These are phyloP conservation scores for Poeciliopsis retropinna DNA, from an alignment of 2,113 vertebrate genomes.

Conservation along the genomic window DNA sequence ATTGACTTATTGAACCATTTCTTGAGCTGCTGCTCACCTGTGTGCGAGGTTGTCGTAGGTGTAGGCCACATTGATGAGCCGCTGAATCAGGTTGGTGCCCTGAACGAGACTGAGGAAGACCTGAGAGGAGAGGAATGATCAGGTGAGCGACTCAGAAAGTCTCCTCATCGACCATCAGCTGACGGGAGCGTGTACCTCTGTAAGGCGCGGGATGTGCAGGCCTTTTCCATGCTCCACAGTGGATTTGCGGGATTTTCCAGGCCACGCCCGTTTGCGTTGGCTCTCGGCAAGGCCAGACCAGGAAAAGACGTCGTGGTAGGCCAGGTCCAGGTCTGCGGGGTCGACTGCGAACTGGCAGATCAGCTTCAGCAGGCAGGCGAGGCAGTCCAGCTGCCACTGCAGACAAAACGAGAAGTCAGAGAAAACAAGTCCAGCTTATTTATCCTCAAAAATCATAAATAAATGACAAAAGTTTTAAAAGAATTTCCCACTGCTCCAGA, in stretches of 20 bases:
- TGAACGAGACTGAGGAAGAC: conserved; percentile 97
- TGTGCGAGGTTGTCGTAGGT: conserved; percentile 98
- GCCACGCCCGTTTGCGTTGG: conserved; percentile 94
- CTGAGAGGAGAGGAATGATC: conserved; percentile 72
- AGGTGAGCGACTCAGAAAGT: too few relatives aligned
- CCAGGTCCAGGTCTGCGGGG: conserved; percentile 94
- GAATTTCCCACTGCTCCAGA: background rate
- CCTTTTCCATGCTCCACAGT: conserved; percentile 92
- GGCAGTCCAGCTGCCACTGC: conserved; percentile 97
- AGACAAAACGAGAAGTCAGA: background rate
- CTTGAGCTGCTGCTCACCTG: conserved; percentile 76
- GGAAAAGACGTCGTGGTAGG: conserved; percentile 97
- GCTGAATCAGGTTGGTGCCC: conserved; percentile 95
- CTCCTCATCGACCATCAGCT: fast-evolving
- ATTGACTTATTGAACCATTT: background rate
- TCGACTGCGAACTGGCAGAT: conserved; percentile 99
- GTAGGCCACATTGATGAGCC: conserved; percentile 97
- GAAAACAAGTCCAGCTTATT: background rate
- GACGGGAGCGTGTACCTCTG: conserved; percentile 82
- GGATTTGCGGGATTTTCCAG: conserved; percentile 93
- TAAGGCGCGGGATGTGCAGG: conserved; percentile 95
- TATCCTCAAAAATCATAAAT: background rate
- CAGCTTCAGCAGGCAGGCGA: conserved; percentile 96
- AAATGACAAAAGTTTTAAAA: background rate
- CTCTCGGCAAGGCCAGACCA: conserved; percentile 93